Evolutionary conservation across 2,888 invertebrate genomes (phyloP).

Genomic region (Rhopalosiphum nymphaeae): DNA sequence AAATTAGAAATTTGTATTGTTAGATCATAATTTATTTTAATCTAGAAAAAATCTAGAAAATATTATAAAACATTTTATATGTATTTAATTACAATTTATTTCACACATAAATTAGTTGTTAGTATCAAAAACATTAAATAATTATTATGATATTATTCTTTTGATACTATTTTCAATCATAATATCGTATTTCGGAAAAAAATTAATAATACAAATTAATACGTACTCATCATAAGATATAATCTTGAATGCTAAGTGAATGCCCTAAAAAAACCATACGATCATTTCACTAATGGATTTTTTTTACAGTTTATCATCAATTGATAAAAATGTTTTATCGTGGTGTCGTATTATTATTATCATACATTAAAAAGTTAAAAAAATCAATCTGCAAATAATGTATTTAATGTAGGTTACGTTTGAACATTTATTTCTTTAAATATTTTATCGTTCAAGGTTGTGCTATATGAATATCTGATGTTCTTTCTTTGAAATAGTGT

Average conservation of each 20-base stretch:
- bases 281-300: neutral
- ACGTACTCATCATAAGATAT: neutral
- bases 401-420: neutral
- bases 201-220: neutral
- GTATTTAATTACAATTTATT: neutral
- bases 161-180: neutral
- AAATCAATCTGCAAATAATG: neutral
- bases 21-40: neutral
- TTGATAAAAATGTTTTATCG: neutral
- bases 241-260: neutral
- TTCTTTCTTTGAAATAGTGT: neutral
- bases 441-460: neutral
- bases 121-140: neutral
- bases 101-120: neutral
- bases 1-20: neutral
- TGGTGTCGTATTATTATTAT: neutral
- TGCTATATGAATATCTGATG: neutral
- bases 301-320: neutral
- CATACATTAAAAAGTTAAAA: neutral
- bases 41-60: neutral
- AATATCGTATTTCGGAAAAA: neutral
- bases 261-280: neutral
- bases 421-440: neutral
- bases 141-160: neutral
- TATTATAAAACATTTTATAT: neutral